Base-by-base conservation (phyloP, 2,113 vertebrate species). In the Nicator chloris region DNA sequence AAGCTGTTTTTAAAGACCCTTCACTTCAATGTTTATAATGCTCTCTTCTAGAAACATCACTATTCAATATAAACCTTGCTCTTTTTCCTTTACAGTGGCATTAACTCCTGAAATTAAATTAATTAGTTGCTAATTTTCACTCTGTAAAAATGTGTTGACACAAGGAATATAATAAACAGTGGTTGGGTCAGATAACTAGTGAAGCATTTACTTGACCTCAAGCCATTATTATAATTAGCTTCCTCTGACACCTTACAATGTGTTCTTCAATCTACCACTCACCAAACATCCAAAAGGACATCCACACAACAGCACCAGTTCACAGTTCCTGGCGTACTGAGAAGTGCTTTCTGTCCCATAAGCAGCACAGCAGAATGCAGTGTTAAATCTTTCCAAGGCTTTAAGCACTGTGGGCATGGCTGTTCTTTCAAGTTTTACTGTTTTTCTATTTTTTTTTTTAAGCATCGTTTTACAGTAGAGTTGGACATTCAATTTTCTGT, bases 111-210 rank as follows among this genome's bases (percentile, higher is more conserved):
- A 90, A 95, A 96, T 92, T 95, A 95, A 96, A 95, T 94, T 95
- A 96, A 97, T 95, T 92, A 96, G 82, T 92, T 91, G 68, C 82
- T 95, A 91, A 91, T 97, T 95, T 94, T 94, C 82, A 64, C 92
- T 95, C 76, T 60, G 70, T 81, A 94, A 94, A 95, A 93, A 81
- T 70, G 18, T 93, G 93, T 94, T 96, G 95, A 94, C 90, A 95
- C 19, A 73, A 66, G 14, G 35, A 91, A 14, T 51, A 63, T 70
- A 90, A 92, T 88, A 91, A 95, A 91, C 71, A 90, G 90, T 77
- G 82, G 27, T 35, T 77, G 82, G 96, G 94, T 96, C 92, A 95
- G 42, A 79, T 42, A 94, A 95, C 95, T 56, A 95, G 79, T n/a
- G 75, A 81, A 82, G 85, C 92, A 64, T 78, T 94, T 95, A 85